Conservation (phyloP, 2,888 invertebrate species). For the Thereva unica region DNA sequence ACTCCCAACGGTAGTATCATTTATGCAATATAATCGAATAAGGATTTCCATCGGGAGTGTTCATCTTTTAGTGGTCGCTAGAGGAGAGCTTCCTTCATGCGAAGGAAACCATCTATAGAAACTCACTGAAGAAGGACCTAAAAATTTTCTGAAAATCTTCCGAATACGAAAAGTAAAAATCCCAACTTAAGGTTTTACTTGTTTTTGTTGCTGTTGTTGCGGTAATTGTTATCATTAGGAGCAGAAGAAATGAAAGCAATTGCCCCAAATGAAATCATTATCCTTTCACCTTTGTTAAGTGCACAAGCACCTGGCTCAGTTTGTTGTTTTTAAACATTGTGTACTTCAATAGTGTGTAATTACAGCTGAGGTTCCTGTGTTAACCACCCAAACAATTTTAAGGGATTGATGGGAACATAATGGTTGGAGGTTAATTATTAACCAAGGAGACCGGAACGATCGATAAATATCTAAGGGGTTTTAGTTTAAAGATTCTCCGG, state of each 20-base stretch:
- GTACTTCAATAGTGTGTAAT: background rate
- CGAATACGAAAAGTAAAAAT: no score
- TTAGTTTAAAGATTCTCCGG: no score
- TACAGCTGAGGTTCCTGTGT: no score
- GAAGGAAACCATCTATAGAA: no score
- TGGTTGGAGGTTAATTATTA: no score
- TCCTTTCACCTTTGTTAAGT: conserved; percentile 7
- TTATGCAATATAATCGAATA: conserved; percentile 37
- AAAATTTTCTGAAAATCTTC: no score
- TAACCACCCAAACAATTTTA: no score
- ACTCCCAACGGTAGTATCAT: conserved; percentile 40
- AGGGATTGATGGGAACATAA: no score
- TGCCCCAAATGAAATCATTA: conserved; percentile 26
- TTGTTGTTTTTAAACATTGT: conserved; percentile 2
- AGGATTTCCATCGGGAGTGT: conserved; percentile 10
- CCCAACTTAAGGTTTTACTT: no score
- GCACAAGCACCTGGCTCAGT: background rate
- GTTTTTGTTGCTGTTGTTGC: conserved; percentile 1
- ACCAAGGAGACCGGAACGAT: no score
- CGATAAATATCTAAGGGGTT: no score
- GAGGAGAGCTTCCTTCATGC: background rate
- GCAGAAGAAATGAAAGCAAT: conserved; percentile 22
- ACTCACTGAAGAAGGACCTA: no score
- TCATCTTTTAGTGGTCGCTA: conserved; percentile 12
- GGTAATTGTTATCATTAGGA: conserved; percentile 22